A percentile compares a stretch with the other conserved stretches of the same genome.
These are phyloP conservation scores for Tolmerus cingulatus DNA, from an alignment of 2,888 invertebrate species.

Conservation along the genomic window DNA sequence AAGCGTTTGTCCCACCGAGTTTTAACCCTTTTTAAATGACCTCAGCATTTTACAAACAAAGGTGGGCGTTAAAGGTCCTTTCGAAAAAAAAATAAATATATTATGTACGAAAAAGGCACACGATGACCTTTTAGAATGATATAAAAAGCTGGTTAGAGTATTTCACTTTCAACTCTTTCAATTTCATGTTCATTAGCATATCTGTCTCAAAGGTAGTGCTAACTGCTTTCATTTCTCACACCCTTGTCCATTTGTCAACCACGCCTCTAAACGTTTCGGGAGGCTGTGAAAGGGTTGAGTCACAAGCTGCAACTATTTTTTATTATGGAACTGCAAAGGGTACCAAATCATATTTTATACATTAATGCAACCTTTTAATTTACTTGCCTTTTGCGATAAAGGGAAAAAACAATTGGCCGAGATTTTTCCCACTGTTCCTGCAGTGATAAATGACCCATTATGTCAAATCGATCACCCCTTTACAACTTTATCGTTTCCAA, in stretches of 20 bases:
- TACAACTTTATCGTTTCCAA: conserved; percentile 31
- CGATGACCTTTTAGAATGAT: conserved; percentile 26
- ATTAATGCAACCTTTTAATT: neutral
- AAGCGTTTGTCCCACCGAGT: neutral
- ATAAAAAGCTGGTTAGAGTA: neutral
- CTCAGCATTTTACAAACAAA: conserved; percentile 28
- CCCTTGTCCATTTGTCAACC: conserved; percentile 36
- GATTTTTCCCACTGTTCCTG: neutral
- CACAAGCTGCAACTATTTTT: conserved; percentile 27
- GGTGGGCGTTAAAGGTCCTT: neutral
- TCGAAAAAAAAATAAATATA: neutral
- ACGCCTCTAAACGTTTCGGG: neutral
- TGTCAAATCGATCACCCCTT: neutral
- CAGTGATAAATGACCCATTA: conserved; percentile 12
- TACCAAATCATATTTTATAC: neutral
- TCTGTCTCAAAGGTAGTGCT: neutral
- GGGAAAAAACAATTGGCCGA: neutral
- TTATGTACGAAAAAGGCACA: neutral
- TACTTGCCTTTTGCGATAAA: neutral
- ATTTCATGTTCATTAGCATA: conserved; percentile 17
- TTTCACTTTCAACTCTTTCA: neutral
- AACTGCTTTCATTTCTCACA: conserved; percentile 25
- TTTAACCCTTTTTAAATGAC: conserved; percentile 35
- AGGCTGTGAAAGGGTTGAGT: conserved; percentile 22
- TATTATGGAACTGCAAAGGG: neutral